Evolutionary conservation across 2,113 vertebrate species (phyloP), one percentile per base, ranked within the genome.

Genomic region (Notothenia rossii): DNA sequence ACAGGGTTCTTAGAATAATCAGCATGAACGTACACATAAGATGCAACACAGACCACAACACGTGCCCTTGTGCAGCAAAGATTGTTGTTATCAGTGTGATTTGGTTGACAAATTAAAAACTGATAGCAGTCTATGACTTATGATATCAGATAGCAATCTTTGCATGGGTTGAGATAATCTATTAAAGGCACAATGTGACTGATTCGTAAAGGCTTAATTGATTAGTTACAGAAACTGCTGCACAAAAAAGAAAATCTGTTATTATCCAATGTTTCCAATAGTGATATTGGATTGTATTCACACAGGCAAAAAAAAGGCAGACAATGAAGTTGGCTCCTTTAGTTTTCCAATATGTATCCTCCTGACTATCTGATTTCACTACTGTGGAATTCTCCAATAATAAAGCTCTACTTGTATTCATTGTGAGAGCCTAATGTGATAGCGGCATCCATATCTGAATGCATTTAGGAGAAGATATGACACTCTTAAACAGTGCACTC

Each of bases 321-420:
- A 65, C 67, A 64, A 72, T 12, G 8, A 64, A 51, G 50, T 65
- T 69, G 14, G 10, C 25, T 74, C 10, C 8, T 43, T 80, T 72
- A 59, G 6, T 61, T 65, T 33, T 64, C 18, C 51, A 25, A 5
- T 50, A 11, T 72, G 9, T 70, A 7, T 20, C 18, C 55, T 20
- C 18, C 55, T 17, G 1, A 55, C 10, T 7, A 72, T 85, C 54
- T 54, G 71, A 81, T 70, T 76, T 73, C 25, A 65, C 36, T 49
- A 18, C 59, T 77, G 55, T 56, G 45, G 74, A 77, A 70, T 61
- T 49, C 40, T 60, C 22, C 51, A 43, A 51, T 20, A 69, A 45
- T 62, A 51, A 73, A 63, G n/a, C 2, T 40, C 14, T 62, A 0
- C 0, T 65, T 70, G 50, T 45, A 71, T 84, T 71, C 67, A 76